Conservation (phyloP, 1,140 invertebrate species). For the Drosophila willistoni region DNA sequence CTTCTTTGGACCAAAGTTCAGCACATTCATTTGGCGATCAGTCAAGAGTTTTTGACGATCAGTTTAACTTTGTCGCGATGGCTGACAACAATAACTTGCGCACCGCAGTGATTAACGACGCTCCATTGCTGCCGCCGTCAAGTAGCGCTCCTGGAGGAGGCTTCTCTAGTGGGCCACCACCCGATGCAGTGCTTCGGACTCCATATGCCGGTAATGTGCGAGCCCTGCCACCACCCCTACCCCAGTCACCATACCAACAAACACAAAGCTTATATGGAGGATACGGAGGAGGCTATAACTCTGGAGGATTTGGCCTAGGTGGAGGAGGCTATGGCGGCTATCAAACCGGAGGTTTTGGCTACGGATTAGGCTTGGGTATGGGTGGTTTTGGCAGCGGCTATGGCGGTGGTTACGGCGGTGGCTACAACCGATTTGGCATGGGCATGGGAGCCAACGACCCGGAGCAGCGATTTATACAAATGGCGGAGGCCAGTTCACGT, state of each 20-base stretch:
- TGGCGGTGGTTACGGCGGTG: constrained; percentile 67
- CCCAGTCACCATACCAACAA: constrained; percentile 62
- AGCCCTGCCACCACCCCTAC: constrained; percentile 69
- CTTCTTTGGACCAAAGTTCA: constrained; percentile 65
- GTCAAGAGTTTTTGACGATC: constrained; percentile 1
- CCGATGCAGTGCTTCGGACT: constrained; percentile 55
- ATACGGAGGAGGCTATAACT: constrained; percentile 42
- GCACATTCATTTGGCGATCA: constrained; percentile 29
- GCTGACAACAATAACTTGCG: constrained; percentile 72
- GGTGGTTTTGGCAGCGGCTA: constrained; percentile 46
- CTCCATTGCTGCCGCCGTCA: constrained; percentile 58
- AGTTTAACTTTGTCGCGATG: constrained; percentile 47
- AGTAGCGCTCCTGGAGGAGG: constrained; percentile 27
- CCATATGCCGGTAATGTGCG: constrained; percentile 72
- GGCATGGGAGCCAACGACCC: constrained; percentile 83
- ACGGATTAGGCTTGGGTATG: constrained; percentile 47
- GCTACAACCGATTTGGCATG: constrained; percentile 83
- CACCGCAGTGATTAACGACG: constrained; percentile 67
- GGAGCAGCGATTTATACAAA: constrained; percentile 89
- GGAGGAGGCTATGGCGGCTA: constrained; percentile 32
- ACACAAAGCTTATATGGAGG: constrained; percentile 37
- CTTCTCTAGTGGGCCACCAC: constrained; percentile 29
- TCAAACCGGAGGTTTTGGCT: constrained; percentile 41
- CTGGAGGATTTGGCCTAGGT: constrained; percentile 40
- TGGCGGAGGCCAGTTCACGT: constrained; percentile 95